These are phyloP conservation scores for Gadopsis marmoratus DNA, from an alignment of 2,797 vertebrate genomes.

Conservation along the genomic window DNA sequence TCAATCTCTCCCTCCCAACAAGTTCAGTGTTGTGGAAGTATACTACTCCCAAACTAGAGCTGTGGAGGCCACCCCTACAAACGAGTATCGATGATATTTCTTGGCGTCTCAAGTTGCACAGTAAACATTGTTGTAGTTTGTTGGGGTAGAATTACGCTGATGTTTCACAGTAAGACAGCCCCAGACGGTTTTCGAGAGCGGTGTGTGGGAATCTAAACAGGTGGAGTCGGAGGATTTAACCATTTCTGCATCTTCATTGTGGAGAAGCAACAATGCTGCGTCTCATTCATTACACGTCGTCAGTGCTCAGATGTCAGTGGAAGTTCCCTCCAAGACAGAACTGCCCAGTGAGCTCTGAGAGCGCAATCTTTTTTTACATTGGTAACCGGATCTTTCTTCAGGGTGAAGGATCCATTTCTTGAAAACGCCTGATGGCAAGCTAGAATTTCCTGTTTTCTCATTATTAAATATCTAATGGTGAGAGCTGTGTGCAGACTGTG, in stretches of 20 bases:
- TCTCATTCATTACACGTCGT: slow-evolving; percentile 48
- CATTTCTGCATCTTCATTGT: slow-evolving; percentile 42
- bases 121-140: slow-evolving; percentile 25
- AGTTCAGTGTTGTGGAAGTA: slow-evolving; percentile 8
- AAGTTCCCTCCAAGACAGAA: slow-evolving; percentile 66
- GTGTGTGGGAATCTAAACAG: slow-evolving; percentile 26
- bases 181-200: slow-evolving; percentile 4
- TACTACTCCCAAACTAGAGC: not conserved
- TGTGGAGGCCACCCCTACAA: not conserved
- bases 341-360: slow-evolving; percentile 27
- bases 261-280: slow-evolving; percentile 49
- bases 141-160: slow-evolving; percentile 14
- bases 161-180: slow-evolving; percentile 5
- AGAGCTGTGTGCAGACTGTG: not conserved
- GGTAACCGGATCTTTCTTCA: slow-evolving; percentile 53
- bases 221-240: slow-evolving; percentile 30
- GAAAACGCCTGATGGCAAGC: slow-evolving; percentile 37
- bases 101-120: slow-evolving; percentile 11
- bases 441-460: slow-evolving; percentile 39
- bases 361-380: slow-evolving; percentile 17
- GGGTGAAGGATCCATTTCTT: slow-evolving; percentile 39
- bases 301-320: slow-evolving; percentile 73
- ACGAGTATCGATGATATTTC: slow-evolving; percentile 19
- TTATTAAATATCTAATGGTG: slow-evolving; percentile 24
- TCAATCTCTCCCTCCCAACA: slow-evolving; percentile 11